Percentiles rank a stretch among this genome's conserved stretches.
Conservation (phyloP, 1,140 invertebrate species). For the Neuroterus valhalla region DNA sequence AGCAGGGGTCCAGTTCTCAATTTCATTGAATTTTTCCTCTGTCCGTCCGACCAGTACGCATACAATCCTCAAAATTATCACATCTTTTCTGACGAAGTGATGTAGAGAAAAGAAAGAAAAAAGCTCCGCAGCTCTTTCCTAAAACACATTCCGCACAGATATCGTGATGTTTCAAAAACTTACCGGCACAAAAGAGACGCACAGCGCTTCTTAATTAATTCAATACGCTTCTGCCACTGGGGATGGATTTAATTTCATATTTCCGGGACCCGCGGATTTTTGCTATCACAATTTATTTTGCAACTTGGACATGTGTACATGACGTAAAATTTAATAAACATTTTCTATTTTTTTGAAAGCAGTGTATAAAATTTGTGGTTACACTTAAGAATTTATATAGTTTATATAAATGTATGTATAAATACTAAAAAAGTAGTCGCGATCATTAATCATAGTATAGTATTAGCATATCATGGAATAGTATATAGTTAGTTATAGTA, state of each 20-base stretch:
- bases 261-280: slow-evolving; percentile 13
- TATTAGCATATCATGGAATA: too few relatives aligned
- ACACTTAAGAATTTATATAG: slow-evolving; percentile 14
- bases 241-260: slow-evolving; percentile 10
- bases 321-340: slow-evolving; percentile 14
- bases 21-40: slow-evolving; percentile 92
- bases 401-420: background rate
- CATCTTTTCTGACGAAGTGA: slow-evolving; percentile 79
- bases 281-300: background rate
- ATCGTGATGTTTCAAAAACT: background rate
- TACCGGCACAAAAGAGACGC: slow-evolving; percentile 11
- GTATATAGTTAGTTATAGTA: background rate
- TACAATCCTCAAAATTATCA: slow-evolving; percentile 79
- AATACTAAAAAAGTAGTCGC: too few relatives aligned
- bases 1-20: slow-evolving; percentile 90
- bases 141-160: slow-evolving; percentile 16
- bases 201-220: slow-evolving; percentile 7
- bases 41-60: slow-evolving; percentile 83
- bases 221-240: background rate
- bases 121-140: slow-evolving; percentile 66
- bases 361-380: slow-evolving; percentile 22
- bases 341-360: slow-evolving; percentile 18
- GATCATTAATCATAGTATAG: too few relatives aligned
- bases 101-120: slow-evolving; percentile 48
- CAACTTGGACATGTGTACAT: background rate